Percentiles rank a stretch among this genome's conserved stretches.
These are phyloP conservation scores for Anastrepha obliqua DNA, from an alignment of 1,140 invertebrate species.

Conservation along the genomic window DNA sequence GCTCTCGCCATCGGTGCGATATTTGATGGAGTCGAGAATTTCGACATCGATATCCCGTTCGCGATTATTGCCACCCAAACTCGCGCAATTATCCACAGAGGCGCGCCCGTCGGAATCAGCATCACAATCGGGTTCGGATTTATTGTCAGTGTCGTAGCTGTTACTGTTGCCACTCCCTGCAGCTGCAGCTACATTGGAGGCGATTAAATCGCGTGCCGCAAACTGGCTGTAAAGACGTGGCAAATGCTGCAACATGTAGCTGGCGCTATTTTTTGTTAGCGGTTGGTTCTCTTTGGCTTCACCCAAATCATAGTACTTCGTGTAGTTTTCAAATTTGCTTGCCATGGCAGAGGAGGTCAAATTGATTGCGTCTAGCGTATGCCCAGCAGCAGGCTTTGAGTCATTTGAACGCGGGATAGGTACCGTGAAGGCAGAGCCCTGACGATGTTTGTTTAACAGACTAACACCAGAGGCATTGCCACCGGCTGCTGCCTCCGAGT, in stretches of 20 bases:
- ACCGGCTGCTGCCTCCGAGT: not conserved
- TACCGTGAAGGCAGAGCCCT: conserved; percentile 81
- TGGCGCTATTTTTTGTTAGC: conserved; percentile 73
- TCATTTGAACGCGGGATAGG: conserved; percentile 75
- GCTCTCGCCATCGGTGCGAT: conserved; percentile 69
- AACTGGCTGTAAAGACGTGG: conserved; percentile 76
- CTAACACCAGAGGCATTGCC: conserved; percentile 65
- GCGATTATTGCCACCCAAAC: conserved; percentile 60
- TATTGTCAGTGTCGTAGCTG: conserved; percentile 65
- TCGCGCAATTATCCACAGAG: conserved; percentile 62
- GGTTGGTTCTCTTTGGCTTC: conserved; percentile 72
- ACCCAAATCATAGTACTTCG: conserved; percentile 72
- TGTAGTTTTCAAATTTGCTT: conserved; percentile 71
- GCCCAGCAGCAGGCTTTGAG: conserved; percentile 60
- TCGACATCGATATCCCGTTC: conserved; percentile 72
- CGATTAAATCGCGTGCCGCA: conserved; percentile 62
- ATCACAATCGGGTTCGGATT: conserved; percentile 63
- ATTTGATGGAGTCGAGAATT: conserved; percentile 72
- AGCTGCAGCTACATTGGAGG: conserved; percentile 57
- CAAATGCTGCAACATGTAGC: conserved; percentile 77
- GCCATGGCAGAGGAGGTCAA: conserved; percentile 49
- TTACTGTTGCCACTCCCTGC: not conserved
- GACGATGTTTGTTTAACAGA: conserved; percentile 75
- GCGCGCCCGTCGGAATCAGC: conserved; percentile 66
- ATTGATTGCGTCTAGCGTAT: conserved; percentile 55